These are phyloP conservation scores for Trissoscelio sp. DNA, from an alignment of 2,888 invertebrate genomes.

Conservation along the genomic window DNA sequence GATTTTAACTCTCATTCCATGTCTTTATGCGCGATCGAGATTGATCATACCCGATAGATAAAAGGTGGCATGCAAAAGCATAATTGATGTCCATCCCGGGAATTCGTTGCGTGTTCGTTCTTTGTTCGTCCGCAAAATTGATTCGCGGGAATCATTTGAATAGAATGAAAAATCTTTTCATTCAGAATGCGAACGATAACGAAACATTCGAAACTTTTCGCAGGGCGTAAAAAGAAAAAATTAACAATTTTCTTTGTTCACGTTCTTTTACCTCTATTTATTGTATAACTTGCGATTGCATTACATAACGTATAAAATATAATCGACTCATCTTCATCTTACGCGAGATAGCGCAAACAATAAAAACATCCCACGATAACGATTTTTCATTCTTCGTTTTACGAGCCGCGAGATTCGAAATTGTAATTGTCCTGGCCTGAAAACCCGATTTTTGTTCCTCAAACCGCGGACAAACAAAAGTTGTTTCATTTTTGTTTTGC, in stretches of 20 bases:
- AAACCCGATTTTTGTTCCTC: neutral
- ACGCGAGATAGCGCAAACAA: constrained; percentile 27
- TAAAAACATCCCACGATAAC: constrained; percentile 18
- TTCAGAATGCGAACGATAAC: neutral
- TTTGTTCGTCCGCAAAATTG: neutral
- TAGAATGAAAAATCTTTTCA: neutral
- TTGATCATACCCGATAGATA: too few species aligned
- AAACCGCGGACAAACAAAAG: too few species aligned
- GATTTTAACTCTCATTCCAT: neutral
- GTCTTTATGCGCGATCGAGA: too few species aligned
- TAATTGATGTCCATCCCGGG: neutral
- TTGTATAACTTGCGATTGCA: constrained; percentile 29
- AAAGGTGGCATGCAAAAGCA: neutral
- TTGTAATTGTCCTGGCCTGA: neutral
- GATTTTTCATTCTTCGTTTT: neutral
- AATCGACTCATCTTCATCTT: constrained; percentile 25
- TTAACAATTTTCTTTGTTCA: constrained; percentile 5
- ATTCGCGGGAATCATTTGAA: constrained; percentile 18
- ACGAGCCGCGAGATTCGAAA: neutral
- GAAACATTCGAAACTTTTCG: too few species aligned
- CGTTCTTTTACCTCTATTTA: neutral
- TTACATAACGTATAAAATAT: constrained; percentile 31
- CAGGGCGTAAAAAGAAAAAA: too few species aligned
- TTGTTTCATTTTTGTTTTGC: neutral
- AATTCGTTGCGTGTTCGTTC: neutral